These are phyloP conservation scores for Druon quercuslanigerum DNA, from an alignment of 1,140 invertebrate genomes.

Conservation along the genomic window DNA sequence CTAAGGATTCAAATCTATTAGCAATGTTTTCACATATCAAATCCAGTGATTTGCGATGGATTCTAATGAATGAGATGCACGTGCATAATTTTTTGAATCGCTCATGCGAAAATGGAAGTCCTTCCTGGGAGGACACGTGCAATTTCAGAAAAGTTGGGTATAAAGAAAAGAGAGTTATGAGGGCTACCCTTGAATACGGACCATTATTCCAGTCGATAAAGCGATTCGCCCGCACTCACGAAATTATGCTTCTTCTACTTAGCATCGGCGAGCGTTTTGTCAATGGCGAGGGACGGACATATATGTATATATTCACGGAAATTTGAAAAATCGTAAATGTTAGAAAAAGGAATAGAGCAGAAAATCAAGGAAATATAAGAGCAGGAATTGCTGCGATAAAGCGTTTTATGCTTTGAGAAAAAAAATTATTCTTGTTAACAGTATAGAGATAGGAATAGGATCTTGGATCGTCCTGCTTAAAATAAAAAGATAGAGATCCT, in stretches of 20 bases:
- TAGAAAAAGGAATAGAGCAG: conserved; percentile 24
- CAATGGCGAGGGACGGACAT: conserved; percentile 31
- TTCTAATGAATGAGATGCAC: not conserved
- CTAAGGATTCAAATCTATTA: not conserved
- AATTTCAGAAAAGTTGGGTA: conserved; percentile 66
- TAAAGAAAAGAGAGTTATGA: conserved; percentile 64
- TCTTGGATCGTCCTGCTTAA: too few species aligned
- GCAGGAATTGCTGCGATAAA: conserved; percentile 31
- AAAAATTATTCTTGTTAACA: too few species aligned
- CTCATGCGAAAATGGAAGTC: not conserved
- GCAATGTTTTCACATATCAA: conserved; percentile 23
- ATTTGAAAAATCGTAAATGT: conserved; percentile 13
- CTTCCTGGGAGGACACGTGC: conserved; percentile 48
- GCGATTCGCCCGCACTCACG: conserved; percentile 66
- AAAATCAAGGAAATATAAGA: conserved; percentile 4
- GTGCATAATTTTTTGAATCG: conserved; percentile 13
- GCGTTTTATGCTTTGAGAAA: conserved; percentile 35
- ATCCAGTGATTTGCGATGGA: not conserved
- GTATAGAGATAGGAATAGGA: too few species aligned
- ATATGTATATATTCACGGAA: conserved; percentile 38
- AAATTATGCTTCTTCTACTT: conserved; percentile 70
- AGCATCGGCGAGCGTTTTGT: conserved; percentile 58
- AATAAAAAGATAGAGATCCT: too few species aligned
- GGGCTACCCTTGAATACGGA: conserved; percentile 63
- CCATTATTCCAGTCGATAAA: conserved; percentile 74